Conservation (phyloP, 2,113 vertebrate species). For the Sisor rabdophorus region DNA sequence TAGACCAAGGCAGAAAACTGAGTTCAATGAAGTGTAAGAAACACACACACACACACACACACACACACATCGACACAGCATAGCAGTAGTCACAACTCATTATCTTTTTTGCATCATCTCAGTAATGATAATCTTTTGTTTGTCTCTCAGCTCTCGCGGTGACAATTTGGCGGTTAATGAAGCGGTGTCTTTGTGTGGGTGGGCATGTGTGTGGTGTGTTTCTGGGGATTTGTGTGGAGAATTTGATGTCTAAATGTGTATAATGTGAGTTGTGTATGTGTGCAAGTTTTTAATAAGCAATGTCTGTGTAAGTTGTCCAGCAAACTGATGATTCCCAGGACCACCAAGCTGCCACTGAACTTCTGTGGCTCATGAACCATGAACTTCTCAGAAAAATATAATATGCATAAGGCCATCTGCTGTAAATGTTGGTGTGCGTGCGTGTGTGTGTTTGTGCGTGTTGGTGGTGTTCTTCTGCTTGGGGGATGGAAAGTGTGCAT, state of each 20-base stretch:
- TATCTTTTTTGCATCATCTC: not conserved
- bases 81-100: not conserved
- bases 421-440: not conserved
- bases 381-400: too few species aligned
- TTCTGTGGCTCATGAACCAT: too few species aligned
- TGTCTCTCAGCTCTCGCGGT: not conserved
- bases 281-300: not conserved
- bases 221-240: not conserved
- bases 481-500: not conserved
- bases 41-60: not conserved
- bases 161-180: constrained; percentile 38
- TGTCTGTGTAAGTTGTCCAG: not conserved
- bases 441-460: not conserved
- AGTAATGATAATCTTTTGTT: constrained; percentile 19
- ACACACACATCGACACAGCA: not conserved
- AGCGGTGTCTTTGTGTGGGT: constrained; percentile 16
- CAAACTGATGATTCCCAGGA: too few species aligned
- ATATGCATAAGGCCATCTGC: too few species aligned
- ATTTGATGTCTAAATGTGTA: not conserved
- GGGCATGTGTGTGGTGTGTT: not conserved
- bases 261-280: not conserved
- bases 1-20: not conserved
- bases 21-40: not conserved
- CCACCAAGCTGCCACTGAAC: too few species aligned
- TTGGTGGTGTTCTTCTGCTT: not conserved